These are phyloP conservation scores for Marronus borbonicus DNA, from an alignment of 2,888 invertebrate genomes.

Conservation along the genomic window DNA sequence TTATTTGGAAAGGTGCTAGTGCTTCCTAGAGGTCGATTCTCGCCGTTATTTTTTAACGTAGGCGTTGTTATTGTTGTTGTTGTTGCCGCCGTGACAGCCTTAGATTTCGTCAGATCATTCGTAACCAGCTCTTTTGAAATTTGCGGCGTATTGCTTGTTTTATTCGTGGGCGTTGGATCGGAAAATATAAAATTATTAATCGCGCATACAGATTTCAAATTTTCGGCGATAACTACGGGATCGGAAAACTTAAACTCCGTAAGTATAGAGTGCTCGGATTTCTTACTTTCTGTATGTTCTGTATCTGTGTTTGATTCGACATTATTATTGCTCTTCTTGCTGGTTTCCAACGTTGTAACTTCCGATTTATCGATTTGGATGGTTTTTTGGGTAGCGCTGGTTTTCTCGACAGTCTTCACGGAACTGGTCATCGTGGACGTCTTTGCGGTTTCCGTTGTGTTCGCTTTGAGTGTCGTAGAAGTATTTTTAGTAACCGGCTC, in stretches of 20 bases:
- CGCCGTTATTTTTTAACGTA: conserved; percentile 66
- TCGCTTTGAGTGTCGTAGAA: background rate
- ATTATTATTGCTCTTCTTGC: conserved; percentile 42
- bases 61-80: conserved; percentile 48
- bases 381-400: conserved; percentile 35
- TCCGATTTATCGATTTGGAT: conserved; percentile 39
- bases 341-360: conserved; percentile 34
- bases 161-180: conserved; percentile 68
- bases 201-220: conserved; percentile 69
- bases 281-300: conserved; percentile 30
- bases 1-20: background rate
- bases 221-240: conserved; percentile 70
- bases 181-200: conserved; percentile 75
- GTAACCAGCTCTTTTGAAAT: conserved; percentile 57
- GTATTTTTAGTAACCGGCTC: conserved; percentile 5
- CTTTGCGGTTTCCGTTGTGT: conserved; percentile 41
- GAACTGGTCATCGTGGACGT: conserved; percentile 26
- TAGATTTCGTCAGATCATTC: conserved; percentile 14
- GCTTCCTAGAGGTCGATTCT: conserved; percentile 59
- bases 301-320: conserved; percentile 42
- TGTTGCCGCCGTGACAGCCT: conserved; percentile 46
- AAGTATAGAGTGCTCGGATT: conserved; percentile 16
- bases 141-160: conserved; percentile 36
- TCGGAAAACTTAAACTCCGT: conserved; percentile 70
- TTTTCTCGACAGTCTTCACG: conserved; percentile 39